phyloP scores from a whole-genome alignment of 2,888 invertebrate genomes.

The Muscina levida region DNA sequence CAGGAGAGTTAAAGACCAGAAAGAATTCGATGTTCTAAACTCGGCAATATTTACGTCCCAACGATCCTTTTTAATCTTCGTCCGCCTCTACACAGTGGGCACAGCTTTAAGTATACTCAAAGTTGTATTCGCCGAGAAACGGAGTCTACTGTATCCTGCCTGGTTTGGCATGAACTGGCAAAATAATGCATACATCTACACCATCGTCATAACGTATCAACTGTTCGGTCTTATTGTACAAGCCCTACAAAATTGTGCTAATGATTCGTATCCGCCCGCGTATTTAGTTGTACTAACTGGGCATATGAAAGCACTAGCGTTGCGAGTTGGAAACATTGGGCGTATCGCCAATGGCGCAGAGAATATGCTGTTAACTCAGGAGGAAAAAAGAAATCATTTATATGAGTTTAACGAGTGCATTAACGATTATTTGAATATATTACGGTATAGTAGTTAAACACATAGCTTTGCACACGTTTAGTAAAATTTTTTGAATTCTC shows the following conservation, averaged over 20 bases:
- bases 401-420: constrained; percentile 71
- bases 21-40: constrained; percentile 68
- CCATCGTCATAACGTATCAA: constrained; percentile 71
- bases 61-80: constrained; percentile 71
- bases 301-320: constrained; percentile 73
- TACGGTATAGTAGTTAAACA: constrained; percentile 64
- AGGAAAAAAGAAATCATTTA: constrained; percentile 61
- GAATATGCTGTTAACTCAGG: constrained; percentile 3
- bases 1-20: constrained; percentile 47
- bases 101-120: constrained; percentile 71
- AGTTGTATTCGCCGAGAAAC: constrained; percentile 67
- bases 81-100: constrained; percentile 71
- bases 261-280: constrained; percentile 76
- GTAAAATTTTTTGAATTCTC: constrained; percentile 17
- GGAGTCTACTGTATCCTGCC: constrained; percentile 74
- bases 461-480: no score
- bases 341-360: constrained; percentile 18
- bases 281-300: constrained; percentile 73
- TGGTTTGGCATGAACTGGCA: constrained; percentile 76
- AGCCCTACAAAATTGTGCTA: constrained; percentile 75
- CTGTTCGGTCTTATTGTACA: constrained; percentile 73
- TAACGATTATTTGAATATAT: constrained; percentile 72
- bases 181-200: constrained; percentile 67
- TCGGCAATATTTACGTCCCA: constrained; percentile 68
- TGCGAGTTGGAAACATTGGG: constrained; percentile 73